These are phyloP conservation scores for Podarcis lilfordi DNA, from an alignment of 2,797 vertebrate species.

Conservation along the genomic window DNA sequence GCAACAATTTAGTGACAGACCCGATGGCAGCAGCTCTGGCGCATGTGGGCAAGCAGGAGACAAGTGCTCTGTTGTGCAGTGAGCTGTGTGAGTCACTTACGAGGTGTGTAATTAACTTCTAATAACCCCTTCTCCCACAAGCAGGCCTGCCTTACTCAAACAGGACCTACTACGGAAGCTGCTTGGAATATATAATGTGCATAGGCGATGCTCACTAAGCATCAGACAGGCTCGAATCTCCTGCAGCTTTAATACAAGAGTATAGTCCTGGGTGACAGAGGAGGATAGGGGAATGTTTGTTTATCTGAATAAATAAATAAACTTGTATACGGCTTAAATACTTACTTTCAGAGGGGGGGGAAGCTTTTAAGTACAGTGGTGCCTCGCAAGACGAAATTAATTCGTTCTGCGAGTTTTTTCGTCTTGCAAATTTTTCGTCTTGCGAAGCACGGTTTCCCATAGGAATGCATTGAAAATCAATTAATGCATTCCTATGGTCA, in stretches of 20 bases:
- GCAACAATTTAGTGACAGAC: background rate
- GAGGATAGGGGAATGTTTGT: background rate
- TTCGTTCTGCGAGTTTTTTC: too few relatives aligned
- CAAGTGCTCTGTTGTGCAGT: background rate
- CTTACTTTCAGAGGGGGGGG: too few relatives aligned
- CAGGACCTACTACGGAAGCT: background rate
- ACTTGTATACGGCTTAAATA: too few relatives aligned
- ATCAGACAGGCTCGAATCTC: background rate
- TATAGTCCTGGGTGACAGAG: background rate
- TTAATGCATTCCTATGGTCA: too few relatives aligned
- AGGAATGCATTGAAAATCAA: too few relatives aligned
- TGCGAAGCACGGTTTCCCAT: too few relatives aligned
- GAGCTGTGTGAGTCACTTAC: background rate
- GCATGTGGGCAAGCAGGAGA: background rate
- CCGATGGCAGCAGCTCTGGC: background rate
- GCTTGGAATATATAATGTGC: background rate
- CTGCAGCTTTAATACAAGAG: background rate
- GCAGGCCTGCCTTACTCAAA: background rate
- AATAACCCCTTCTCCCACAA: background rate
- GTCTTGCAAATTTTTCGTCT: too few relatives aligned
- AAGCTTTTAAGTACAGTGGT: too few relatives aligned
- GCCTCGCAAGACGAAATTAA: too few relatives aligned
- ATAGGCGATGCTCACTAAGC: too few relatives aligned
- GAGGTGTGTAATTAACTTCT: background rate
- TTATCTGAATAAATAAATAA: too few relatives aligned